Conservation (phyloP, 2,888 invertebrate genomes). For the Chalcis sispes region DNA sequence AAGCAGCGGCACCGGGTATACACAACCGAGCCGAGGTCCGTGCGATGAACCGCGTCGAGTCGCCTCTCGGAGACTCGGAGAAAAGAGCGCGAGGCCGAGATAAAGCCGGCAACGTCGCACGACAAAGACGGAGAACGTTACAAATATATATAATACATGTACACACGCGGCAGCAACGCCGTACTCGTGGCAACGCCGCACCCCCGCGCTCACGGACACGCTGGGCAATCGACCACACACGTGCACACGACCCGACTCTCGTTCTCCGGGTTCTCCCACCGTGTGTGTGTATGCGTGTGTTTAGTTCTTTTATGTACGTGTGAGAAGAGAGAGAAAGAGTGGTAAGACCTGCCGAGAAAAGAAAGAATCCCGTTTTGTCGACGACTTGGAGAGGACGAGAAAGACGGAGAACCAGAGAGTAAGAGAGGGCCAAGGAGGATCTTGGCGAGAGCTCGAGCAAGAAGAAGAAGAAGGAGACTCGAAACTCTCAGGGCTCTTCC, state of each 20-base stretch:
- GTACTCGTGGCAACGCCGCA: conserved; percentile 61
- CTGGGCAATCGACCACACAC: conserved; percentile 70
- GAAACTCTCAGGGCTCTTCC: not conserved
- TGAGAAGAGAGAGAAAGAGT: conserved; percentile 49
- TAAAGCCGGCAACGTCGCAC: not conserved
- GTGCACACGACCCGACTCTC: conserved; percentile 48
- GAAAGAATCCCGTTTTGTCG: conserved; percentile 74
- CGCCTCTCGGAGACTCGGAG: no score
- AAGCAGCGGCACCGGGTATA: no score
- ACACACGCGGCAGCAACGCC: conserved; percentile 64
- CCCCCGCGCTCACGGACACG: conserved; percentile 68
- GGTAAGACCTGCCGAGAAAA: conserved; percentile 61
- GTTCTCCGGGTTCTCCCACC: not conserved
- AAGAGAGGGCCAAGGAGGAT: conserved; percentile 13
- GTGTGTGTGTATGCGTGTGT: conserved; percentile 2
- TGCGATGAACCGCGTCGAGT: conserved; percentile 49
- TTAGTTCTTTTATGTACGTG: no score
- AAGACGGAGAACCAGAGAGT: not conserved
- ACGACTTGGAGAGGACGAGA: not conserved
- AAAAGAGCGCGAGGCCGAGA: conserved; percentile 55
- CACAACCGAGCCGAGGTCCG: no score
- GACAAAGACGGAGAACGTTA: not conserved
- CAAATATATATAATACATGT: no score
- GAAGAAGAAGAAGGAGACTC: conserved; percentile 54
- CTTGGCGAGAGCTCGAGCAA: conserved; percentile 16